A percentile compares a stretch with the other conserved stretches of the same genome.
Evolutionary conservation across 2,113 vertebrate genomes (phyloP).

Genomic region (Cromileptes altivelis): DNA sequence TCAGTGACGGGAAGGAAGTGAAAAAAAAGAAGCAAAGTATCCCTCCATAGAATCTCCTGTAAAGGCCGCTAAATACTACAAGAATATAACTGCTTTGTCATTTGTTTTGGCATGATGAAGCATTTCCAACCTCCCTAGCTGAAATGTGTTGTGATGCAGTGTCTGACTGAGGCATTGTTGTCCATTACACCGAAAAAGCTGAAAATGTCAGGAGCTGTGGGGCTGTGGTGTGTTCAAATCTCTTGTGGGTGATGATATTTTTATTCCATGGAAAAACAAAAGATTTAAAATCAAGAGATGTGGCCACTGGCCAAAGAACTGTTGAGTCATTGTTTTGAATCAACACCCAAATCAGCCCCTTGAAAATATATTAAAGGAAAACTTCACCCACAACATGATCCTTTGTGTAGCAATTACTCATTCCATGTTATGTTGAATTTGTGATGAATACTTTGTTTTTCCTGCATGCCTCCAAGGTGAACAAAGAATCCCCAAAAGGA

Average conservation of each 20-base stretch:
- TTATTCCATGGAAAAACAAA: neutral
- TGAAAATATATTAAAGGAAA: neutral
- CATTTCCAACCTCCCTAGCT: neutral
- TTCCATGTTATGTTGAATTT: no score
- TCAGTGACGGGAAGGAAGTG: neutral
- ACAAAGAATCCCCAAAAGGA: no score
- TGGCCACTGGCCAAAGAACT: neutral
- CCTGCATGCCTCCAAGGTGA: no score
- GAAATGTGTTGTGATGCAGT: neutral
- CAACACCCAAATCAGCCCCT: neutral
- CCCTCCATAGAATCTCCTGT: neutral
- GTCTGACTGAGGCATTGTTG: neutral
- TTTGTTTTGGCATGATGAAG: constrained; percentile 11
- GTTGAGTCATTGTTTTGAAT: neutral
- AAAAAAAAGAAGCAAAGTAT: neutral
- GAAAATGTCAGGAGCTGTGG: constrained; percentile 27
- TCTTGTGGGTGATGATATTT: neutral
- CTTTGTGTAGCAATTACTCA: no score
- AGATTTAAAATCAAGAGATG: neutral
- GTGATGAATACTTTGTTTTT: no score
- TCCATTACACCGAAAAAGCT: constrained; percentile 22
- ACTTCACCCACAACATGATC: no score
- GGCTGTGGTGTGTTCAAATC: neutral
- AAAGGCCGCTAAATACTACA: neutral
- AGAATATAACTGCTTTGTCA: constrained; percentile 17